Base-by-base conservation (phyloP, 2,797 vertebrate genomes). In the Agapornis canus region DNA sequence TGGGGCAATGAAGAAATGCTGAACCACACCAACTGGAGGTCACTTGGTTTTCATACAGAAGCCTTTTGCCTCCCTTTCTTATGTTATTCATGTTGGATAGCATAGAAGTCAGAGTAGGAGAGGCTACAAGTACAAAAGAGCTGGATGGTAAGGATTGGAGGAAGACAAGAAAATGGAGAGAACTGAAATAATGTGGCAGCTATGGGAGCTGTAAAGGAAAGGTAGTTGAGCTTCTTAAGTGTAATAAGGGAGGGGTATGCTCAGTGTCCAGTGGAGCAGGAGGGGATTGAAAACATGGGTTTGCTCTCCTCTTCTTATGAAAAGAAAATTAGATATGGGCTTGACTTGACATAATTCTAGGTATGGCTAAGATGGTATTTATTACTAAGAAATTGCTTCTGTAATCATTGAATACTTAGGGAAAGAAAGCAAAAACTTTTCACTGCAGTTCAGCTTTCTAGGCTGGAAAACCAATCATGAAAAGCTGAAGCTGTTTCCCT, bases 1-100 rank as follows among this genome's bases (percentile, higher is more conserved):
- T 1, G 3, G 10, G 5, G 11, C 32, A 72, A 35, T 0, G 1
- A 4, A 14, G 65, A 52, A 48, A 8, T 47, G n/a, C 39, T 57
- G 39, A 65, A 17, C 21, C 4, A 9, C 18, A 9, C 12, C 18
- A 32, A 15, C 0, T 75, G 27, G 54, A 48, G 18, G 35, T 23
- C 1, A 2, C 56, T 61, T 17, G 1, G 6, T 47, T 76, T 75
- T 71, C 2, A 3, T n/a, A 13, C 10, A 64, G 49, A 69, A 89
- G 45, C 32, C n/a, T 11, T 93, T 87, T 93, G 40, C 57, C 59
- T 81, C 37, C 31, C 10, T 37, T 66, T 31, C 31, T 66, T 3
- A 1, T 2, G 0, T 49, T 64, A 35, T 6, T 65, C 13, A 0
- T 19, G 9, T 39, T 54, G n/a, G 27, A 31, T 54, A 56, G 29